Conservation (phyloP, 2,797 vertebrate species). For the Amblyraja radiata region DNA sequence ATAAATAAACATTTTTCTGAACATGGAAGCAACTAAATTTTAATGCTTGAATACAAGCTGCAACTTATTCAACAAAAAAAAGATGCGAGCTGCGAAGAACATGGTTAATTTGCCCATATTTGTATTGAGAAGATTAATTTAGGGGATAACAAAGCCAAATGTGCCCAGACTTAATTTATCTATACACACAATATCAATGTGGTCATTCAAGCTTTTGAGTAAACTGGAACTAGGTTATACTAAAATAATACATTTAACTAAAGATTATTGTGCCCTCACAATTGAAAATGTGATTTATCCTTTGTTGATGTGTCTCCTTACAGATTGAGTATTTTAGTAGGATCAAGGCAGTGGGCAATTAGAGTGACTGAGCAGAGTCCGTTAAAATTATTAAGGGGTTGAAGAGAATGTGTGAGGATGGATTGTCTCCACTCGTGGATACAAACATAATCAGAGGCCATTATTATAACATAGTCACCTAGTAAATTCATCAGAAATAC, state of each 20-base stretch:
- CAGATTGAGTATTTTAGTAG: neutral
- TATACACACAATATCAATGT: neutral
- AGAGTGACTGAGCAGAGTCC: no score
- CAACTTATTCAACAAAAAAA: neutral
- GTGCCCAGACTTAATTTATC: neutral
- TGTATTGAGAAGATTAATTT: neutral
- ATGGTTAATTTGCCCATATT: neutral
- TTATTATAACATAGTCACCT: no score
- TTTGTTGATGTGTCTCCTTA: neutral
- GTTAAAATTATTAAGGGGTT: no score
- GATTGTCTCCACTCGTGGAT: no score
- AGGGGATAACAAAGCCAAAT: neutral
- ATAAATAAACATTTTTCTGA: conserved; percentile 6
- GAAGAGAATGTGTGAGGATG: no score
- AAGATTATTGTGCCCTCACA: no score
- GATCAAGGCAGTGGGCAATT: neutral
- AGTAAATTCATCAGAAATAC: no score
- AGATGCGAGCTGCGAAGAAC: neutral
- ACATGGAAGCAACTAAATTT: neutral
- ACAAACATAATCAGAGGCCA: no score
- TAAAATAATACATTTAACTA: neutral
- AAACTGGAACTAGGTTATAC: neutral
- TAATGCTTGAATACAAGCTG: conserved; percentile 2
- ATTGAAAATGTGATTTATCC: neutral
- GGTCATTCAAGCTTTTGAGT: neutral